Percentiles rank a stretch among this genome's conserved stretches.
Conservation (phyloP, 2,113 vertebrate species). For the Phylloscopus trochilus region DNA sequence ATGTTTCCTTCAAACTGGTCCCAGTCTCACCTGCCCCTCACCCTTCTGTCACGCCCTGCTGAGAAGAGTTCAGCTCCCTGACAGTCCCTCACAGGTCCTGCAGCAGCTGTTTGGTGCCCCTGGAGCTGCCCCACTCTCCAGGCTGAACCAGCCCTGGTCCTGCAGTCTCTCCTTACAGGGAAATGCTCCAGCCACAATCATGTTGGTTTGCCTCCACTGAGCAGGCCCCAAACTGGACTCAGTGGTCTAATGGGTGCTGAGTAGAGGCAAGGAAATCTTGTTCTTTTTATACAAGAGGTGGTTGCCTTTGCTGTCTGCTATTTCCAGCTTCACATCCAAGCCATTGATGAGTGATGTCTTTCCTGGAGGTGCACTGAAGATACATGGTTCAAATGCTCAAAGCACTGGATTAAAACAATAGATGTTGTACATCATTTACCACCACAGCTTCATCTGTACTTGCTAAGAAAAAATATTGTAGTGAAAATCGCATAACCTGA, state of each 20-base stretch:
- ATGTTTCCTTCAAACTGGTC: neutral
- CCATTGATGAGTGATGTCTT: neutral
- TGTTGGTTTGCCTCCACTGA: neutral
- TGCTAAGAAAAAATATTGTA: neutral
- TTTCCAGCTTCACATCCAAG: neutral
- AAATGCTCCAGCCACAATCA: fast-evolving
- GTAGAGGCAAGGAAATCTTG: neutral
- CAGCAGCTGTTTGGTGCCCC: neutral
- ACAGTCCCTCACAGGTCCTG: neutral
- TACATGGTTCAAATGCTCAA: neutral
- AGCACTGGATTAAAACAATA: neutral
- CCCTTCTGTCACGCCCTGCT: fast-evolving
- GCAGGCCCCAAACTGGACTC: neutral
- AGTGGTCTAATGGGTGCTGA: neutral
- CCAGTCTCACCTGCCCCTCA: no score
- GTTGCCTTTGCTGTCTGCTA: neutral
- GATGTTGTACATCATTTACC: neutral
- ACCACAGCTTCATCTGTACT: neutral
- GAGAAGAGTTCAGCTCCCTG: neutral
- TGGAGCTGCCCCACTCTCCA: neutral
- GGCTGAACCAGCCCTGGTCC: neutral
- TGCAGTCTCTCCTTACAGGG: neutral
- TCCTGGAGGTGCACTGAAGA: neutral
- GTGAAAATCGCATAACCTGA: neutral
- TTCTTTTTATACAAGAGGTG: neutral